Base-by-base conservation (phyloP, 2,797 vertebrate species). In the Pteronotus mesoamericanus region DNA sequence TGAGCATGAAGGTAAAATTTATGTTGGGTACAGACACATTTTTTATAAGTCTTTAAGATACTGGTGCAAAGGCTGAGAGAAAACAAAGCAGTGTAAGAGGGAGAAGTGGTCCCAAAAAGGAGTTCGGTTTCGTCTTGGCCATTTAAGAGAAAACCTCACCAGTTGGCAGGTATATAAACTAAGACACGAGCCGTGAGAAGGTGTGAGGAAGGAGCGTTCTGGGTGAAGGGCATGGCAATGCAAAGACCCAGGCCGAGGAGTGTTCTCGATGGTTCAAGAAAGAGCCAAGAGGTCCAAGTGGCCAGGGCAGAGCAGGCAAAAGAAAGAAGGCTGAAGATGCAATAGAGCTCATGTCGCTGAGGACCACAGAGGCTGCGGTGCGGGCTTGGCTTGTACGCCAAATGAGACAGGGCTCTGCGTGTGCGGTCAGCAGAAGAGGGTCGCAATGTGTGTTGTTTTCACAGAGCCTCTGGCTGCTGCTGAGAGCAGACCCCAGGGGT, bases 361-460 rank as follows among this genome's bases (percentile, higher is more conserved):
- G 19, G 0, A 2, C 9, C 8, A 75, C 51, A 39, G 66, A 57
- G 11, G 12, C 16, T 16, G 5, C 0, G 3, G 26, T 0, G 24
- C 86, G 32, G 64, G 3, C 7, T 26, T 22, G 32, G 18, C 29
- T 37, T 80, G 71, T 1, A 24, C 18, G 6, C 2, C 44, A 16
- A 24, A 19, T 7, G 2, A n/a, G 1, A 1, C 16, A 11, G 46
- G n/a, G 1, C 21, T 24, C 10, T 0, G 2, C 4, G 24, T 0
- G 14, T 34, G 12, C 22, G n/a, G 7, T 22, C 14, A 42, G 48
- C 7, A 8, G 21, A 53, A 53, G 9, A 2, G 34, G 42, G 32
- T 34, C 22, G 15, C 5, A 5, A 5, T 9, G 6, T 15, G 57
- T 46, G 82, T 32, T 8, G 26, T n/a, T 84, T 86, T 11, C 77